Base-by-base conservation (phyloP, 2,888 invertebrate genomes). In the Trissoscelio sp. region DNA sequence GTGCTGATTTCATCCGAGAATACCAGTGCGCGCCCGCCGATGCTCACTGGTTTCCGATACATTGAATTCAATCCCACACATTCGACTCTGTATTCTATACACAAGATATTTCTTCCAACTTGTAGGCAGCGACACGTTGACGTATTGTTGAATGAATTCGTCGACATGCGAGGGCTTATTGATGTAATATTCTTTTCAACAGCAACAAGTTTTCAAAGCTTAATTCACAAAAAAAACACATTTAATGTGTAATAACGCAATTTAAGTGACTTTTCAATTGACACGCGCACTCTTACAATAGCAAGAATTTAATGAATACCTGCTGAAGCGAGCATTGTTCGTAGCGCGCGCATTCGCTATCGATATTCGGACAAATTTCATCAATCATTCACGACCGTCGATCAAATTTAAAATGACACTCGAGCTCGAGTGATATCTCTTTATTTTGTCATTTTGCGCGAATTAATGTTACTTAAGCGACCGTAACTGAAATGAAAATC, bases 1-100 rank as follows among this genome's bases (percentile, higher is more conserved):
- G 31, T 67, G 34, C 64, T 74, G 57, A 80, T 74, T 80, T 69
- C 48, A 74, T 69, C 64, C 62, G 46, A 62, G 67, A 62, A 64
- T 69, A 39, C 69, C 64, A 22, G 16, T n/a, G 37, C 34, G 37
- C 34, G 14, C 42, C 11, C 51, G 53, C 24, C 62, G n/a, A 16
- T 53, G 24, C 72, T 66, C 70, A 58, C 57, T 55, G 48, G 24
- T 74, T 80, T 74, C 37, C 74, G 51, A 80, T 80, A 74, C 74
- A 69, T 67, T 67, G 74, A 46, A 69, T 74, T 74, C 64, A 44
- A 74, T 62, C 16, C 66, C 57, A 31, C 62, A 60, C 55, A 57
- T 42, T 31, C 67, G 44, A 42, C 18, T 58, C 34, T 18, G 44
- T 55, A 69, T 67, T 60, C 57, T 39, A n/a, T n/a, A 12, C 55